These are phyloP conservation scores for Prenolepis imparis DNA, from an alignment of 2,888 invertebrate species.

Conservation along the genomic window DNA sequence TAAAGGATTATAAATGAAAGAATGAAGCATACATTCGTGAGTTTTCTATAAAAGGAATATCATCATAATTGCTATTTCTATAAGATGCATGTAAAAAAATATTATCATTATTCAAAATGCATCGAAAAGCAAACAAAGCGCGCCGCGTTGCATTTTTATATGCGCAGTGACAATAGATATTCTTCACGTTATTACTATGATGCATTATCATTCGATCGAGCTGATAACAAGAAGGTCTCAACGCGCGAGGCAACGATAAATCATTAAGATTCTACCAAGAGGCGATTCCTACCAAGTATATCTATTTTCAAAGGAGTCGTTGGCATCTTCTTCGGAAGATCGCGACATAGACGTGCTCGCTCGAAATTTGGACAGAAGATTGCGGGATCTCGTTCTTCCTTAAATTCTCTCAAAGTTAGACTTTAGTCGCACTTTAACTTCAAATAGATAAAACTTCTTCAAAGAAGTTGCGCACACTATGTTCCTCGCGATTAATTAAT, in stretches of 20 bases:
- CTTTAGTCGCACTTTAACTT: not conserved
- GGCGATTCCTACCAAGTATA: conserved; percentile 70
- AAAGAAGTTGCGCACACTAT: not conserved
- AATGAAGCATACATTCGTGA: not conserved
- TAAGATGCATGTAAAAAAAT: not conserved
- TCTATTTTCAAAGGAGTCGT: conserved; percentile 78
- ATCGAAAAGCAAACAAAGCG: not conserved
- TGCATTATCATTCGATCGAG: not conserved
- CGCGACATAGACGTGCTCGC: conserved; percentile 47
- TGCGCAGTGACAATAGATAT: not conserved
- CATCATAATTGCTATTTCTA: not conserved
- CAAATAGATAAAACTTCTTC: not conserved
- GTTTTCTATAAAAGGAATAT: not conserved
- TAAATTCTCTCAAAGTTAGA: not conserved
- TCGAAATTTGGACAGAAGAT: not conserved
- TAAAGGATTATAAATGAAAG: not conserved
- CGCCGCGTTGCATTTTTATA: conserved; percentile 3
- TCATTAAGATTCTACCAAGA: not conserved
- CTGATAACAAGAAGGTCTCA: not conserved
- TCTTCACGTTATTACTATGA: not conserved
- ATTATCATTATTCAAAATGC: not conserved
- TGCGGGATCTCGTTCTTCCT: not conserved
- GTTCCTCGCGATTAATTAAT: not conserved
- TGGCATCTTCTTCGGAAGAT: conserved; percentile 71
- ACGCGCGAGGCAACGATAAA: not conserved